Evolutionary conservation across 2,113 vertebrate genomes (phyloP).

Genomic region (Hymenochirus boettgeri): DNA sequence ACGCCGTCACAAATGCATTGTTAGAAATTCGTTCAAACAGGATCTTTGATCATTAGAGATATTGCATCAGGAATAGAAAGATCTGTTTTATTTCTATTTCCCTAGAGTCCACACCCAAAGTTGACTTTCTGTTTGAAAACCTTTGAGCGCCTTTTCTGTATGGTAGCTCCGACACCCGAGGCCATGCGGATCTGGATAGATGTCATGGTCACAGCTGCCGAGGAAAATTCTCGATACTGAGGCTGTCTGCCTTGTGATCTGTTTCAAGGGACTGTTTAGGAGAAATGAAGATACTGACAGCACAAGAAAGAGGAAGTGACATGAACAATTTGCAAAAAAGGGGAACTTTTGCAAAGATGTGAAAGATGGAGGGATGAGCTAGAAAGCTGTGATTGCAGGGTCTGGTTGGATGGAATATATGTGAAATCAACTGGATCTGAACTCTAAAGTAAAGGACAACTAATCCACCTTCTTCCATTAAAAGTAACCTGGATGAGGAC

Average conservation of each 20-base stretch:
- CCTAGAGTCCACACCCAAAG: slow-evolving; percentile 75
- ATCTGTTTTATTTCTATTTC: not conserved
- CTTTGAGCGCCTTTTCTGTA: slow-evolving; percentile 83
- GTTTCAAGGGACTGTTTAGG: not conserved
- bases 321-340: not conserved
- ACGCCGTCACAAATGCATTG: too few species aligned
- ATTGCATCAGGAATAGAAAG: not conserved
- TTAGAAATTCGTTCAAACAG: too few species aligned
- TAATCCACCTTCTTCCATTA: too few species aligned
- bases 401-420: not conserved
- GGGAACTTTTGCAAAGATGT: slow-evolving; percentile 14
- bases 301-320: not conserved
- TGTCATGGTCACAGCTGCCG: slow-evolving; percentile 80
- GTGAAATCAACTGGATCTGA: not conserved
- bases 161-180: slow-evolving; percentile 75
- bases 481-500: too few species aligned
- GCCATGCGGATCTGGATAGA: slow-evolving; percentile 93
- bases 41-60: too few species aligned
- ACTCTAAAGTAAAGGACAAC: too few species aligned
- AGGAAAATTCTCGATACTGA: slow-evolving; percentile 79
- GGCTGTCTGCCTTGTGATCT: not conserved
- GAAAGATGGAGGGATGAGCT: not conserved
- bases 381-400: not conserved
- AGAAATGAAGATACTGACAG: not conserved
- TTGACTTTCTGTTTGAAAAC: slow-evolving; percentile 90